Evolutionary conservation across 2,113 vertebrate species (phyloP).

Genomic region (Dasyurus viverrinus): DNA sequence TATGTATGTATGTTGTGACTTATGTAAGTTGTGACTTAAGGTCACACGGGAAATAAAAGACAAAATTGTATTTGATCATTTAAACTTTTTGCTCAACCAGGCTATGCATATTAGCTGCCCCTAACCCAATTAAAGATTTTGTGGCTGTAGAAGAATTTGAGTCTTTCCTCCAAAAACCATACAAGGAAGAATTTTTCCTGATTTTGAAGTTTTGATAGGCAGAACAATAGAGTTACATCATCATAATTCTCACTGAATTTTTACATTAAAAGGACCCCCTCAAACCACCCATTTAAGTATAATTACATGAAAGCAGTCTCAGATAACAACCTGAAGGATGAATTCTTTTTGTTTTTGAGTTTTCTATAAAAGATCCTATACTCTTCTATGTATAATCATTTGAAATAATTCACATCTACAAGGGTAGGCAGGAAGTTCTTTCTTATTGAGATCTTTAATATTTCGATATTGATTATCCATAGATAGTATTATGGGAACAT

Average conservation of each 20-base stretch:
- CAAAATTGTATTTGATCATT: not conserved
- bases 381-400: not conserved
- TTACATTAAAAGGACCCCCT: conserved; percentile 4
- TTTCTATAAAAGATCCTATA: not conserved
- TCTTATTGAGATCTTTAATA: not conserved
- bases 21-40: not conserved
- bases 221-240: conserved; percentile 35
- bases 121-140: conserved; percentile 31
- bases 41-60: not conserved
- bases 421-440: not conserved
- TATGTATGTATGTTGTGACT: not conserved
- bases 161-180: conserved; percentile 44
- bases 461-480: not conserved
- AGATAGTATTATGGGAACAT: not conserved
- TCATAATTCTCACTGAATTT: conserved; percentile 38
- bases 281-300: conserved; percentile 15
- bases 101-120: not conserved
- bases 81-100: not conserved
- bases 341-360: not conserved
- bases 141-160: conserved; percentile 45
- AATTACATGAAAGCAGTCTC: not conserved
- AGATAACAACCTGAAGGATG: not conserved
- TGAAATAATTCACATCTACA: not conserved
- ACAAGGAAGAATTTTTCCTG: conserved; percentile 46
- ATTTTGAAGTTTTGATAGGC: conserved; percentile 17